phyloP scores from a whole-genome alignment of 2,888 invertebrate species.

The Agriopis aurantiaria region DNA sequence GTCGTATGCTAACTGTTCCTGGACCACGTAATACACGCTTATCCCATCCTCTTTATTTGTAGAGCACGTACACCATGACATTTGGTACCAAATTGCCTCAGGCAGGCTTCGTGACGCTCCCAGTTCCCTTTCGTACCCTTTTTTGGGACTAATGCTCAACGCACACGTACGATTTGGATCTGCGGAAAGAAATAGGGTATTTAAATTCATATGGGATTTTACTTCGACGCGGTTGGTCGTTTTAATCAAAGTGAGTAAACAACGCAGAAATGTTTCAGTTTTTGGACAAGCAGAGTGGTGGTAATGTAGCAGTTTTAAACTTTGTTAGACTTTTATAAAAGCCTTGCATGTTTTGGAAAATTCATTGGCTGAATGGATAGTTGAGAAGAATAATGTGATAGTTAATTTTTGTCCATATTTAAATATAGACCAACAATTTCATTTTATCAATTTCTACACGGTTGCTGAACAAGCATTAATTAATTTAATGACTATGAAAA shows the following conservation, averaged over 20 bases:
- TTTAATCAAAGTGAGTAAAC: slow-evolving; percentile 42
- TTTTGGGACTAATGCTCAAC: slow-evolving; percentile 74
- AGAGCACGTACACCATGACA: slow-evolving; percentile 82
- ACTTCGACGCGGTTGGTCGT: slow-evolving; percentile 45
- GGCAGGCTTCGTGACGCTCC: slow-evolving; percentile 79
- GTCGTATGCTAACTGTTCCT: slow-evolving; percentile 35
- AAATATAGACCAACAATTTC: not conserved
- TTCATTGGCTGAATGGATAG: not conserved
- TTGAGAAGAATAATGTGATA: not conserved
- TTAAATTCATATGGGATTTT: slow-evolving; percentile 66
- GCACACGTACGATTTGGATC: slow-evolving; percentile 74
- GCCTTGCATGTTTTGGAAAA: not conserved
- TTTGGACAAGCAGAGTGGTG: not conserved
- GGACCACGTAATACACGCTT: slow-evolving; percentile 55
- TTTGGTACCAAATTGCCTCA: slow-evolving; percentile 85
- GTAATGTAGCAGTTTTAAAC: not conserved
- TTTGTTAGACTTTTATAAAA: not conserved
- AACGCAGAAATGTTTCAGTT: slow-evolving; percentile 11
- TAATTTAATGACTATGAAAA: slow-evolving; percentile 14
- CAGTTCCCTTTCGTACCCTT: slow-evolving; percentile 69
- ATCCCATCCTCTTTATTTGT: slow-evolving; percentile 82
- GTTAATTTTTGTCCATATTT: not conserved
- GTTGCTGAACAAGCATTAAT: slow-evolving; percentile 15
- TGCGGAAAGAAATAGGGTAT: slow-evolving; percentile 62
- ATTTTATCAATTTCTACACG: slow-evolving; percentile 14